Base-by-base conservation (phyloP, 2,888 invertebrate species). In the Ischnus inquisitorius region DNA sequence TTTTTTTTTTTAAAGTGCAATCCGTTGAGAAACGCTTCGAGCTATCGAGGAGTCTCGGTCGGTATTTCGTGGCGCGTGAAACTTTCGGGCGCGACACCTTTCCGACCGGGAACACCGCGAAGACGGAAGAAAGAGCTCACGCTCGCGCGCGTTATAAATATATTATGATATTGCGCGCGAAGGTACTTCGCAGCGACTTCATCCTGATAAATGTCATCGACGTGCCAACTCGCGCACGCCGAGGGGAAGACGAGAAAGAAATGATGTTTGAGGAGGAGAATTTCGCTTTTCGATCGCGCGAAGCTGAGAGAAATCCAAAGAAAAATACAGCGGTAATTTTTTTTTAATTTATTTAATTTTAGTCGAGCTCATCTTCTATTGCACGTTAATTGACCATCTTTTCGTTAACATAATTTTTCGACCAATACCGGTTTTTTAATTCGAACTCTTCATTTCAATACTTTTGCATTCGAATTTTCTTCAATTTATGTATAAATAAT, bases 131-230 rank as follows among this genome's bases (percentile, higher is more conserved):
- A 14, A 8, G 10, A 14, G 54, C 46, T 19, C 41, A n/a, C 10
- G 8, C n/a, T n/a, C 19, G 10, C 72, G 10, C 67, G 62, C 16
- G 14, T 75, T 69, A 75, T 64, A 74, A 67, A 75, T 75, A 41
- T 22, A 16, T 43, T 22, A 5, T 28, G 16, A 67, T 51, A 22
- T 43, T 41, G 76, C 14, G 22, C 16, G 14, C 65, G 46, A 28
- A n/a, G 72, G 71, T 82, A 19, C 54, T 75, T 76, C 72, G 19
- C 5, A 34, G 34, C 43, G 72, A 34, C 19, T 64, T 81, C 57
- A 83, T 83, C 82, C 79, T 85, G 83, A 86, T 83, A 83, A 86
- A 86, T 83, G 77, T 83, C 85, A 83, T 86, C 85, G 83, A 83
- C 83, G 72, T 80, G 82, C 67, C 81, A 74, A 77, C 74, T 65